Conservation (phyloP, 2,888 invertebrate species). For the Apodemia duryi region DNA sequence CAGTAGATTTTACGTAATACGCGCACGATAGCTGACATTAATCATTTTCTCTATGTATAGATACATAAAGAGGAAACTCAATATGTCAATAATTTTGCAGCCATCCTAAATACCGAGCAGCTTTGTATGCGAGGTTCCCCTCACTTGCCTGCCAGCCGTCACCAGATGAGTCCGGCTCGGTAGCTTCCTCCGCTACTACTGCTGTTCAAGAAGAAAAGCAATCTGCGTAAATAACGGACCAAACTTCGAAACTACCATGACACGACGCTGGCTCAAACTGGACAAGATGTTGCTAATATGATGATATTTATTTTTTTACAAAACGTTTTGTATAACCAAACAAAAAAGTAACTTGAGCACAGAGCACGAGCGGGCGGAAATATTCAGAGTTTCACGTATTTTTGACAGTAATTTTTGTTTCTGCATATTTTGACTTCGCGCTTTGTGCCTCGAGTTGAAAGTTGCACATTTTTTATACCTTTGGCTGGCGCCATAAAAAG, state of each 20-base stretch:
- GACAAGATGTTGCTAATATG: constrained; percentile 62
- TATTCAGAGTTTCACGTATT: constrained; percentile 46
- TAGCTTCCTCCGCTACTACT: constrained; percentile 84
- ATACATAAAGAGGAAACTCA: too few relatives aligned
- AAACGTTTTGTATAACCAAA: constrained; percentile 65
- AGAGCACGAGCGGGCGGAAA: constrained; percentile 64
- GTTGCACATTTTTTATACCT: constrained; percentile 74
- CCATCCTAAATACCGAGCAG: constrained; percentile 89
- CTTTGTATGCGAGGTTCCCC: constrained; percentile 88
- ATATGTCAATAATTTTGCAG: constrained; percentile 52
- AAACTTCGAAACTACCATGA: constrained; percentile 9
- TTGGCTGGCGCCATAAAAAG: constrained; percentile 60
- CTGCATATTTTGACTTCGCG: constrained; percentile 73
- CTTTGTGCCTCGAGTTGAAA: constrained; percentile 67
- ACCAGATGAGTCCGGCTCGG: constrained; percentile 81
- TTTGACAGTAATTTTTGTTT: constrained; percentile 18
- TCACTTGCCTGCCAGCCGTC: constrained; percentile 83
- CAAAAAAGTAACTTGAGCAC: constrained; percentile 64
- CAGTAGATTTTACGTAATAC: too few relatives aligned
- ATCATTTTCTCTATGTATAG: too few relatives aligned
- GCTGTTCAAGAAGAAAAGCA: constrained; percentile 84
- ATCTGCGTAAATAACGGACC: constrained; percentile 71
- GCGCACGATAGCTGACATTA: too few relatives aligned
- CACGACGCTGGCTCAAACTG: constrained; percentile 34
- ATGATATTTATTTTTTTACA: constrained; percentile 72